phyloP scores from a whole-genome alignment of 2,113 vertebrate species.

The Scytalopus superciliaris region DNA sequence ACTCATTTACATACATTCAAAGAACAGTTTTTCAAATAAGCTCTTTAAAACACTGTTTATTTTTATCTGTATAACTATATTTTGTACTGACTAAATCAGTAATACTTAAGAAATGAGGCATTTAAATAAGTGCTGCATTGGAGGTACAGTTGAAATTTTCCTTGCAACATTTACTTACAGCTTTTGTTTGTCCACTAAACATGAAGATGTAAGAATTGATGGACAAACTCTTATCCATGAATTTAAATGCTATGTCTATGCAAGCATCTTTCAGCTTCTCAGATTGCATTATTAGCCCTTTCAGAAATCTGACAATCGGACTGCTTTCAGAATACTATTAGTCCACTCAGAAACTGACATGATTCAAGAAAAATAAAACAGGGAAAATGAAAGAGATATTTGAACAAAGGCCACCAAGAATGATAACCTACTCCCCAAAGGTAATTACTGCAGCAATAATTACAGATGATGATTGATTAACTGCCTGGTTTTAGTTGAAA shows the following conservation, averaged over 20 bases:
- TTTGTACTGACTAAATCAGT: conserved; percentile 20
- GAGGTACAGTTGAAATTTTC: conserved; percentile 7
- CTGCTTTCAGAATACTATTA: conserved; percentile 30
- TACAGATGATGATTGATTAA: conserved; percentile 59
- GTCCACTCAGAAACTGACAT: conserved; percentile 24
- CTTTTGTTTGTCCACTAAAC: conserved; percentile 28
- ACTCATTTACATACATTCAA: conserved; percentile 55
- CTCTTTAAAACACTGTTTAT: conserved; percentile 49
- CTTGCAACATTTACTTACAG: not conserved
- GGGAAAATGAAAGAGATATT: conserved; percentile 12
- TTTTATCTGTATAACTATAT: conserved; percentile 24
- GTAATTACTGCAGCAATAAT: conserved; percentile 51
- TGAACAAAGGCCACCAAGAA: conserved; percentile 57
- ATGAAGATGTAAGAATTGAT: conserved; percentile 27
- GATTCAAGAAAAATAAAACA: conserved; percentile 30
- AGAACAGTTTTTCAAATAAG: conserved; percentile 26
- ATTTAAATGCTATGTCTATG: not conserved
- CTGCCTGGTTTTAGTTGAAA: conserved; percentile 52
- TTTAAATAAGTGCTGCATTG: not conserved
- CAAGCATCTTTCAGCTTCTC: conserved; percentile 28
- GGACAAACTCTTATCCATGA: conserved; percentile 17
- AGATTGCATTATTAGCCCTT: conserved; percentile 2
- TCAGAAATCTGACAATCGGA: not conserved
- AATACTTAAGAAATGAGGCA: conserved; percentile 23
- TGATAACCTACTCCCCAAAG: conserved; percentile 46